Base-by-base conservation (phyloP, 1,140 invertebrate species). In the Laupala kohalensis region DNA sequence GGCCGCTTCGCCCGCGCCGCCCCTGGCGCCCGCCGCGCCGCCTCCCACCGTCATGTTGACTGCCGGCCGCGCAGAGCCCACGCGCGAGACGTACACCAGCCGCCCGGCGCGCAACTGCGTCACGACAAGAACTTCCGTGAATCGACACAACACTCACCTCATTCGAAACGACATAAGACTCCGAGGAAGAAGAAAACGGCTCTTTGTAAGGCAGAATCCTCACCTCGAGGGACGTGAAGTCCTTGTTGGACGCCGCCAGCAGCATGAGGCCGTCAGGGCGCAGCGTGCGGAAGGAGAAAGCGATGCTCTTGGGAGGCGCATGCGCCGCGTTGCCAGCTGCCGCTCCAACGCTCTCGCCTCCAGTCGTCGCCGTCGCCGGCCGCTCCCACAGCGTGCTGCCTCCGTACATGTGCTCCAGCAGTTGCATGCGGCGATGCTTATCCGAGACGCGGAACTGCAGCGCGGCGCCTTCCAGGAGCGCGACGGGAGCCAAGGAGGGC, bases 241-340 rank as follows among this genome's bases (percentile, higher is more conserved):
- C 92, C 77, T 93, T 92, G 76, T 94, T 92, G 5, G 90, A 94
- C 0, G 91, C 91, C 0, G 91, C 86, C 77, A 92, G 92, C 70
- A 96, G 84, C 3, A 97, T 78, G 13, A 95, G 81, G 9, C 93
- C 94, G 77, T 92, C 85, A 37, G 84, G 81, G 77, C 87, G 86
- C 1, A 89, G 84, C 0, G 94, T 96, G 76, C 92, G 85, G 77
- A 97, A 95, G 73, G 89, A 84, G n/a, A 97, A 81, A 65, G 90
- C 88, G 1, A 96, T 81, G 13, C 84, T 87, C 79, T 95, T 95
- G 0, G 86, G 83, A 65, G 78, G 79, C 29, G 76, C 69, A 64
- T 76, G 72, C n/a, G 19, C 37, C 25, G 5, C 26, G n/a, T 15
- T 62, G 15, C 15, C 26, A 2, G 23, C 19, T 12, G 25, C 9